phyloP scores from a whole-genome alignment of 1,140 invertebrate species.

The Drosophila mauritiana region DNA sequence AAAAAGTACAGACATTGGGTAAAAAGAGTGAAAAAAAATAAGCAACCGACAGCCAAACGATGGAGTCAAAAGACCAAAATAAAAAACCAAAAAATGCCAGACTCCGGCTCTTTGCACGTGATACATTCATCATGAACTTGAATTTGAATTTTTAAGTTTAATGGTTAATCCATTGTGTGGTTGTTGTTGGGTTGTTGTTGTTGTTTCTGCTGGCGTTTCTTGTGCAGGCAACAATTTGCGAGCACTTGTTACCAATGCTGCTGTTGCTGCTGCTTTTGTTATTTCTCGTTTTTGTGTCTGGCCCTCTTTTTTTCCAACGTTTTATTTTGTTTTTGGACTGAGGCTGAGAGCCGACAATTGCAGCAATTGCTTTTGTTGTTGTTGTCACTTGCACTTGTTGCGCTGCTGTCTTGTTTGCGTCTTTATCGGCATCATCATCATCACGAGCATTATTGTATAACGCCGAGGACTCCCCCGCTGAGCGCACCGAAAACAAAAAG shows the following conservation, averaged over 20 bases:
- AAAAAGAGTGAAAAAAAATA: constrained; percentile 23
- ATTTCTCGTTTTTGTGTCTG: constrained; percentile 25
- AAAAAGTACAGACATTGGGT: constrained; percentile 50
- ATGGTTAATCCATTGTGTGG: constrained; percentile 77
- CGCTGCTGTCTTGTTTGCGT: constrained; percentile 1
- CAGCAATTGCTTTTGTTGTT: constrained; percentile 22
- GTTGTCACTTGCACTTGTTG: constrained; percentile 76
- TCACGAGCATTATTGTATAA: constrained; percentile 59
- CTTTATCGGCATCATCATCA: constrained; percentile 16
- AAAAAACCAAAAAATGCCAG: constrained; percentile 19
- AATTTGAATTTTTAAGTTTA: constrained; percentile 84
- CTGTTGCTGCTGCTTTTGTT: constrained; percentile 17
- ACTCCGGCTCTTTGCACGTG: constrained; percentile 72
- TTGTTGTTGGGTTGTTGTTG: constrained; percentile 18
- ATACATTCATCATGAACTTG: constrained; percentile 85
- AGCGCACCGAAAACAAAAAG: constrained; percentile 17
- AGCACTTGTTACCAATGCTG: constrained; percentile 67
- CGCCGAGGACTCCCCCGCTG: constrained; percentile 22
- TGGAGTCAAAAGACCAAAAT: constrained; percentile 34
- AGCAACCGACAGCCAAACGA: constrained; percentile 53
- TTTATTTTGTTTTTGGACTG: background rate
- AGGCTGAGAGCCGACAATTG: constrained; percentile 26
- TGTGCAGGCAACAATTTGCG: constrained; percentile 65
- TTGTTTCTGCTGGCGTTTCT: constrained; percentile 14
- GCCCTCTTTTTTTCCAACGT: constrained; percentile 4